Base-by-base conservation (phyloP, 2,797 vertebrate genomes). In the Nannoperca australis region DNA sequence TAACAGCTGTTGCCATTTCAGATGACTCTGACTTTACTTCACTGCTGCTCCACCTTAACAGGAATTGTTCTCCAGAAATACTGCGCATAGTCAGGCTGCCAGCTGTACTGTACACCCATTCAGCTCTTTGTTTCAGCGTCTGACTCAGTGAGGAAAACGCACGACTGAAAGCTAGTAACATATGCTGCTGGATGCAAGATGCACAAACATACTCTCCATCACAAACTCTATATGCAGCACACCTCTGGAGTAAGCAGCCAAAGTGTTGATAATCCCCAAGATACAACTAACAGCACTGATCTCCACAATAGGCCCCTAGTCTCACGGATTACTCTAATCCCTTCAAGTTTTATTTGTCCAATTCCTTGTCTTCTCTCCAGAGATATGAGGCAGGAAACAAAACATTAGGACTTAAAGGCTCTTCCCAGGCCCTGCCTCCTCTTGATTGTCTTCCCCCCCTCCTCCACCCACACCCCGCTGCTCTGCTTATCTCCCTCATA, bases 321-420 rank as follows among this genome's bases (percentile, higher is more conserved):
- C 91, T 81, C 78, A 80, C 18, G 91, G 94, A 95, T 95, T 95
- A 95, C 88, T 84, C 83, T 94, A 94, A 95, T 95, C 94, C 93
- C 90, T 90, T 89, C 91, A 91, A 94, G 85, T 94, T 93, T 89
- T 94, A 93, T 94, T 95, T 94, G 93, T 93, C 89, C 91, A 94
- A 92, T 91, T 90, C 87, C 90, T 90, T 93, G 91, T 93, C 90
- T 88, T 81, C 86, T 90, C 91, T 90, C 88, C 61, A 49, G 89
- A 92, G 91, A 93, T 90, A 91, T 84, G 86, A 92, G 90, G 65
- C 83, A 85, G 91, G 91, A 94, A 94, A 93, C 90, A 93, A 94
- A 94, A 92, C 90, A 93, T 89, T 86, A 90, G 85, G 90, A 92
- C 88, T 95, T 93, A 93, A 92, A 92, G 89, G 89, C 90, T 91